Percentiles rank a stretch among this genome's conserved stretches.
These are phyloP conservation scores for Panthera leo DNA, from an alignment of 2,113 vertebrate genomes.

Conservation along the genomic window DNA sequence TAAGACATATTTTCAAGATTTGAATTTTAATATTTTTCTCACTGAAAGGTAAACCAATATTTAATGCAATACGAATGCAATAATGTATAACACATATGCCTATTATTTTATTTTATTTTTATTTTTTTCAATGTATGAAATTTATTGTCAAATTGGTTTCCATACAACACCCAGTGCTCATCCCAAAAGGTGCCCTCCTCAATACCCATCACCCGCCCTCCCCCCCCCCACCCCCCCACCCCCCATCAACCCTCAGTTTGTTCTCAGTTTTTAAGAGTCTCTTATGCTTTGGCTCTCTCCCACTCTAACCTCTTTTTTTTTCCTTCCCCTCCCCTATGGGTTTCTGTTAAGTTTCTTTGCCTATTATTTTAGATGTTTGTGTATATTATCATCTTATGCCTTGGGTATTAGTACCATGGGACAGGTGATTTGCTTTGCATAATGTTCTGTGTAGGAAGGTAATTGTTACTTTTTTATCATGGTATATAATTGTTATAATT, in stretches of 20 bases:
- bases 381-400: background rate
- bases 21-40: background rate
- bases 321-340: too few relatives aligned
- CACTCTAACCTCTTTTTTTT: too few relatives aligned
- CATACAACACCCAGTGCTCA: too few relatives aligned
- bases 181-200: too few relatives aligned
- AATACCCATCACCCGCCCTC: too few relatives aligned
- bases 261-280: too few relatives aligned
- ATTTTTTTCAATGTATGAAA: too few relatives aligned
- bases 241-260: too few relatives aligned
- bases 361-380: background rate
- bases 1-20: background rate
- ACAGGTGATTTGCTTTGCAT: background rate
- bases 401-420: background rate
- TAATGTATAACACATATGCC: background rate
- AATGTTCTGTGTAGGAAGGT: background rate
- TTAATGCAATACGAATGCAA: background rate
- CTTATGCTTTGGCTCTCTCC: too few relatives aligned
- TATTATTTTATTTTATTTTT: background rate
- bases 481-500: background rate
- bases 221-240: too few relatives aligned
- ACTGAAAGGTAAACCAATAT: background rate
- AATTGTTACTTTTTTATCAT: background rate
- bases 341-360: too few relatives aligned
- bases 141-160: too few relatives aligned